Conservation (phyloP, 1,140 invertebrate genomes). For the Drosophila kikkawai region DNA sequence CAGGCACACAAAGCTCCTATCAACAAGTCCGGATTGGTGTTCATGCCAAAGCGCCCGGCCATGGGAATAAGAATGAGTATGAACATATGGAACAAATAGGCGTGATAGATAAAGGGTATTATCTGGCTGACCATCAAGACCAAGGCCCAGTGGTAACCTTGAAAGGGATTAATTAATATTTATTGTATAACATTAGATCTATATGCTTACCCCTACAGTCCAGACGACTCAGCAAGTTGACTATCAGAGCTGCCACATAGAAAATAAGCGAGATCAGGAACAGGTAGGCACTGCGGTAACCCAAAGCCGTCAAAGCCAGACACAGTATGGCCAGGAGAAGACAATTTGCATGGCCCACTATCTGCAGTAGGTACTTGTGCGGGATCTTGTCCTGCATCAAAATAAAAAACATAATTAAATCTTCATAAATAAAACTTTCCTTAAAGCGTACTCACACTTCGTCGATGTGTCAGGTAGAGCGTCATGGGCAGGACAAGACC, state of each 20-base stretch:
- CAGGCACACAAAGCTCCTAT: slow-evolving; percentile 85
- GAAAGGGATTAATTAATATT: background rate
- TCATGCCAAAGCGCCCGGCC: slow-evolving; percentile 88
- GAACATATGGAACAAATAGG: slow-evolving; percentile 88
- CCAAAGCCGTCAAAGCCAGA: slow-evolving; percentile 44
- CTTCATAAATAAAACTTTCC: no score
- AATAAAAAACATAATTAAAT: background rate
- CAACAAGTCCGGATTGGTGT: slow-evolving; percentile 87
- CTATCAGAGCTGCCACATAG: slow-evolving; percentile 56
- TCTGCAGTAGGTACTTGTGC: slow-evolving; percentile 62
- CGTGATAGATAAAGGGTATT: slow-evolving; percentile 86
- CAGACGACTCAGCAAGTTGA: slow-evolving; percentile 66
- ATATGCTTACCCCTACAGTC: slow-evolving; percentile 67
- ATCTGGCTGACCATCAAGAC: slow-evolving; percentile 85
- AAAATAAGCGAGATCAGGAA: slow-evolving; percentile 72
- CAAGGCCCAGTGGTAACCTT: slow-evolving; percentile 87
- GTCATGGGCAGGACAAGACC: slow-evolving; percentile 56
- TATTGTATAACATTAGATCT: background rate
- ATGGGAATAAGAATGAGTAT: slow-evolving; percentile 89
- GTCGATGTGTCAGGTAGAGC: slow-evolving; percentile 52
- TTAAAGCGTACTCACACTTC: slow-evolving; percentile 86
- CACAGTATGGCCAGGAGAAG: slow-evolving; percentile 62
- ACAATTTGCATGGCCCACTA: slow-evolving; percentile 71
- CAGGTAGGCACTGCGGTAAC: slow-evolving; percentile 69
- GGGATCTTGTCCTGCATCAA: slow-evolving; percentile 57